Evolutionary conservation across 2,113 vertebrate species (phyloP).

Genomic region (Bettongia penicillata): DNA sequence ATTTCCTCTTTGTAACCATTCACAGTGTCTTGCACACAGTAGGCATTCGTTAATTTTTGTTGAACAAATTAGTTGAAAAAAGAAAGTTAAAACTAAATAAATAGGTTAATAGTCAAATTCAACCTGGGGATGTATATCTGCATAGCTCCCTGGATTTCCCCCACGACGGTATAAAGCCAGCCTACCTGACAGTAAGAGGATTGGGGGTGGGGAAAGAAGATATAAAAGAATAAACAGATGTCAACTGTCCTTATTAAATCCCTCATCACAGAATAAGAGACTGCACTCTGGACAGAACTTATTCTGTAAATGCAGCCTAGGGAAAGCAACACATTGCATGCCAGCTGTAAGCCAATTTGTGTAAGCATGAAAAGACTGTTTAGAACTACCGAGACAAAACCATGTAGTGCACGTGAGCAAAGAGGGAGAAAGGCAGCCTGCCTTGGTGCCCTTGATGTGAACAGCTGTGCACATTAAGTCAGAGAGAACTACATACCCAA

Average conservation of each 20-base stretch:
- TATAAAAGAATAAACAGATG: neutral
- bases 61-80: neutral
- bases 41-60: neutral
- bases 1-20: neutral
- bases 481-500: neutral
- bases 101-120: neutral
- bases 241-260: neutral
- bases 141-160: neutral
- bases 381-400: neutral
- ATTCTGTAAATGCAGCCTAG: neutral
- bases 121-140: neutral
- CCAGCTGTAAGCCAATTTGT: neutral
- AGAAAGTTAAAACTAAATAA: neutral
- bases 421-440: neutral
- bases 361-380: neutral
- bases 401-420: neutral
- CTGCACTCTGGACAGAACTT: neutral
- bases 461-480: neutral
- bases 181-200: neutral
- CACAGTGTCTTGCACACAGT: neutral
- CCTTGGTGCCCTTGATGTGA: neutral
- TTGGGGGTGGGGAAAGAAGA: neutral
- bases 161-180: neutral
- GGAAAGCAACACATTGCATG: neutral
- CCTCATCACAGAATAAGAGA: neutral